A percentile compares a stretch with the other conserved stretches of the same genome.
phyloP scores from a whole-genome alignment of 2,797 vertebrate genomes.

The Merluccius polli region DNA sequence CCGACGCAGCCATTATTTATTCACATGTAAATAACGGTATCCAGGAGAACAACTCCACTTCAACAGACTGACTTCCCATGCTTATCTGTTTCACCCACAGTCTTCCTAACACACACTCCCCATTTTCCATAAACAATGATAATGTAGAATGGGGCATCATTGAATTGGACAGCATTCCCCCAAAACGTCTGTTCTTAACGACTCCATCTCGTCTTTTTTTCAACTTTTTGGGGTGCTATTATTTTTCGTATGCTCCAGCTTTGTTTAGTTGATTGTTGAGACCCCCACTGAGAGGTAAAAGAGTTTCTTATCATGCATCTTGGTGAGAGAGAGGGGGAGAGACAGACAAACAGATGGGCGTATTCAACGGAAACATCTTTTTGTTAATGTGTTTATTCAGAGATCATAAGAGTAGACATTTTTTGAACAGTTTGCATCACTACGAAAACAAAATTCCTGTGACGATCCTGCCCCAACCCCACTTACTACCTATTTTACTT shows the following conservation, averaged over 20 bases:
- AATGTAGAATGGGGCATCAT: constrained; percentile 29
- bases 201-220: constrained; percentile 23
- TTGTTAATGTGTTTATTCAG: background rate
- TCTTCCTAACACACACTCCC: constrained; percentile 27
- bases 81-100: constrained; percentile 28
- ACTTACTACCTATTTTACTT: too few species aligned
- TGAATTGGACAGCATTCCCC: background rate
- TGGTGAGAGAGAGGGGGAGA: constrained; percentile 30
- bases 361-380: background rate
- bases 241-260: constrained; percentile 34
- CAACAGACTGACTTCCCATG: background rate
- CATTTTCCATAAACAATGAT: constrained; percentile 39
- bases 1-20: background rate
- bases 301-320: constrained; percentile 68
- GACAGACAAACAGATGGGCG: background rate
- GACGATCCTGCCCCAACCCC: too few species aligned
- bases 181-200: constrained; percentile 9
- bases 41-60: background rate
- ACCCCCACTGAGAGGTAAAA: constrained; percentile 67
- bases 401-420: background rate
- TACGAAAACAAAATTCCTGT: background rate
- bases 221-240: background rate
- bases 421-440: background rate
- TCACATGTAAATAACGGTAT: background rate
- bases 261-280: constrained; percentile 39